A percentile compares a stretch with the other conserved stretches of the same genome.
These are phyloP conservation scores for Corythaixoides concolor DNA, from an alignment of 2,113 vertebrate species.

Conservation along the genomic window DNA sequence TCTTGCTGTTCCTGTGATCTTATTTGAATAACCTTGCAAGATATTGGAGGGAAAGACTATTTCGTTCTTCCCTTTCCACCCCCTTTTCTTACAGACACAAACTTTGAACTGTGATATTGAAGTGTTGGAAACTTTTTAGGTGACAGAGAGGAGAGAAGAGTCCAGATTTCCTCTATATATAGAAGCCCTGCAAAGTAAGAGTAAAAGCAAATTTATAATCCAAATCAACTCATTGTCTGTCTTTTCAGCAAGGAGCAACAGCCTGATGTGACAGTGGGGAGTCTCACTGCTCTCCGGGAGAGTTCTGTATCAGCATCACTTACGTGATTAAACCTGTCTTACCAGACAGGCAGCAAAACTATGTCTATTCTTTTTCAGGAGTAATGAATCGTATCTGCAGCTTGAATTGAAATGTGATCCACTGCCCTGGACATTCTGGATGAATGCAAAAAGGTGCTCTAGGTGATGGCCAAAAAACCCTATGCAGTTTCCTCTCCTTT, in stretches of 20 bases:
- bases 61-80: neutral
- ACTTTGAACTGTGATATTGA: neutral
- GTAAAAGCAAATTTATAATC: neutral
- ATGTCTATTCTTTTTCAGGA: neutral
- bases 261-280: neutral
- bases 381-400: neutral
- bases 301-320: neutral
- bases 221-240: neutral
- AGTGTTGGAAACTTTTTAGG: neutral
- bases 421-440: neutral
- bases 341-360: neutral
- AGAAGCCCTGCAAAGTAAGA: neutral
- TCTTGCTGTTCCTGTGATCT: neutral
- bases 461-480: neutral
- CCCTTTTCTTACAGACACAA: neutral
- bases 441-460: neutral
- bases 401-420: neutral
- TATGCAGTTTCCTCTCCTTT: neutral
- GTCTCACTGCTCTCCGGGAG: neutral
- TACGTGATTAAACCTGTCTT: neutral
- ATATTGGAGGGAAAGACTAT: neutral
- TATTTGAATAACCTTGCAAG: constrained; percentile 29
- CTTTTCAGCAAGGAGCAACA: neutral
- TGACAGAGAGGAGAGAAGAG: neutral
- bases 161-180: neutral